These are phyloP conservation scores for Anthophora plumipes DNA, from an alignment of 2,888 invertebrate species.

Conservation along the genomic window DNA sequence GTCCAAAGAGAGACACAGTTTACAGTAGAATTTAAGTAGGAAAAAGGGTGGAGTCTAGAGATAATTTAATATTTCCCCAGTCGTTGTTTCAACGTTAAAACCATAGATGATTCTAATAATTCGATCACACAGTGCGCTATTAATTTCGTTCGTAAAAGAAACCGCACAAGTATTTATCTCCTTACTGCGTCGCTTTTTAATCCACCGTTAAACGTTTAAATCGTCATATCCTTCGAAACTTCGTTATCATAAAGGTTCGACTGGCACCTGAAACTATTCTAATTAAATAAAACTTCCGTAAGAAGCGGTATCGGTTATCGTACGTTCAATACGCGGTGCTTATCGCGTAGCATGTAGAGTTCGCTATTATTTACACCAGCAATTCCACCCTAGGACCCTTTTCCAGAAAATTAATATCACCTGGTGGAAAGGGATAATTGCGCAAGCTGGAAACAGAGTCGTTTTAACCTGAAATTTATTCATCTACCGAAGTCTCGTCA, in stretches of 20 bases:
- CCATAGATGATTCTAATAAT: too few relatives aligned
- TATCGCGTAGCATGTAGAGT: not conserved
- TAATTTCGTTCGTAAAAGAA: too few relatives aligned
- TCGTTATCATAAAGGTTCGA: not conserved
- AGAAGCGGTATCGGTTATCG: not conserved
- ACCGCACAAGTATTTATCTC: too few relatives aligned
- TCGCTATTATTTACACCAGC: not conserved
- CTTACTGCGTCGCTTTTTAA: too few relatives aligned
- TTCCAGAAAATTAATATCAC: slow-evolving; percentile 1
- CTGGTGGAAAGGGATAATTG: not conserved
- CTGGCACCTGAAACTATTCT: not conserved
- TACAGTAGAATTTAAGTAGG: too few relatives aligned
- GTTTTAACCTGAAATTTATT: slow-evolving; percentile 2
- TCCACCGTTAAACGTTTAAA: too few relatives aligned
- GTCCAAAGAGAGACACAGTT: too few relatives aligned
- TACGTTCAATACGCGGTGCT: not conserved
- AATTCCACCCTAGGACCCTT: not conserved
- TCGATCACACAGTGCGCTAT: too few relatives aligned
- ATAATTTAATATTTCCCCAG: too few relatives aligned
- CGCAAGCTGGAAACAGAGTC: too few relatives aligned
- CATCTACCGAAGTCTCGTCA: not conserved
- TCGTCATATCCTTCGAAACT: not conserved
- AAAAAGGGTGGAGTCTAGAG: too few relatives aligned
- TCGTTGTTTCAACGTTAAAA: too few relatives aligned
- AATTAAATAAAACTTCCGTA: not conserved